These are phyloP conservation scores for Phalangium opilio DNA, from an alignment of 2,888 invertebrate genomes.

Conservation along the genomic window DNA sequence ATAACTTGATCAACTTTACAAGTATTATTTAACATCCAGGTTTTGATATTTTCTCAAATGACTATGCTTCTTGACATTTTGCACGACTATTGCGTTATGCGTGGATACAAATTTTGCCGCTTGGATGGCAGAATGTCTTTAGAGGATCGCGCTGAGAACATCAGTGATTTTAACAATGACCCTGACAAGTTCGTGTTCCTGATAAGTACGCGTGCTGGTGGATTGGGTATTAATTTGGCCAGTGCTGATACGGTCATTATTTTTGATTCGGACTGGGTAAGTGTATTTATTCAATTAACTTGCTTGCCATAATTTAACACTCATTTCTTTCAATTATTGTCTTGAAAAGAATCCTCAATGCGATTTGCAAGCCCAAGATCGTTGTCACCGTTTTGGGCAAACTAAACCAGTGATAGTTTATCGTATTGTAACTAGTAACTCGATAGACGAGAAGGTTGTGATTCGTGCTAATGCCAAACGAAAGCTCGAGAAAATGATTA, in stretches of 20 bases:
- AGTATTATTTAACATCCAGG: too few species aligned
- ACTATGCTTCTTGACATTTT: too few species aligned
- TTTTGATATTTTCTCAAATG: too few species aligned
- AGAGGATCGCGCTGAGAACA: constrained; percentile 35
- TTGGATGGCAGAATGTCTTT: constrained; percentile 41
- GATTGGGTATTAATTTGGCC: constrained; percentile 49
- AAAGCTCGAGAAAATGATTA: constrained; percentile 50
- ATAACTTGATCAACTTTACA: too few species aligned
- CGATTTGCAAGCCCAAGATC: constrained; percentile 54
- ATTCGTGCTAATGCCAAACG: constrained; percentile 46
- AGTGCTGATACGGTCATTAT: constrained; percentile 54
- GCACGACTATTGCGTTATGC: too few species aligned
- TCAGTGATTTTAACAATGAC: constrained; percentile 29
- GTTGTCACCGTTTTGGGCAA: constrained; percentile 58
- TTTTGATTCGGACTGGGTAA: constrained; percentile 47
- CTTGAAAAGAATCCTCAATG: constrained; percentile 45
- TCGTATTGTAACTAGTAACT: constrained; percentile 41
- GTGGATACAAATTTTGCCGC: too few species aligned
- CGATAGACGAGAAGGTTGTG: too few species aligned
- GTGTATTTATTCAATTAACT: too few species aligned
- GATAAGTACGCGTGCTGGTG: constrained; percentile 51
- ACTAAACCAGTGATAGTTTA: constrained; percentile 50
- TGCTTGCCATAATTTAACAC: too few species aligned
- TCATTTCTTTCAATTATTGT: too few species aligned
- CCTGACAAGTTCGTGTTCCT: constrained; percentile 42